These are phyloP conservation scores for Caenorhabditis macrosperma DNA, from an alignment of 2,888 invertebrate species.

Conservation along the genomic window DNA sequence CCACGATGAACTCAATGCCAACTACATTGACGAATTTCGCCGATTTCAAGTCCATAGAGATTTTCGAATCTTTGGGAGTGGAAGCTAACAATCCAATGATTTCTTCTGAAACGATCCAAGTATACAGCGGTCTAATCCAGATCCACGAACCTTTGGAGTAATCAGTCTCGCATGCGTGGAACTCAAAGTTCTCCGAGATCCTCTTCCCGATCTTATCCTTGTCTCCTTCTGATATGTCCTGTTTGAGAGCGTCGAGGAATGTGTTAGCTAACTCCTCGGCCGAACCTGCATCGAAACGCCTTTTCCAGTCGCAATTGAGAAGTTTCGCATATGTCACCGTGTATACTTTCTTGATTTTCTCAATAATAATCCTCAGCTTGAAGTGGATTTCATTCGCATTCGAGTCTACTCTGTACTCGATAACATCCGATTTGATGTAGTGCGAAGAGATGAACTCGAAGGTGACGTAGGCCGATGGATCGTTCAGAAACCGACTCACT, in stretches of 20 bases:
- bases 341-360: not conserved
- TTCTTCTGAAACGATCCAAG: not conserved
- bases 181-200: not conserved
- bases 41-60: not conserved
- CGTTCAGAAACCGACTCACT: not conserved
- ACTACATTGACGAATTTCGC: not conserved
- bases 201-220: not conserved
- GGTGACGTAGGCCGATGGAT: not conserved
- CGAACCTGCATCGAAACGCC: too few relatives aligned
- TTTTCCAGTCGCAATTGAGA: too few relatives aligned
- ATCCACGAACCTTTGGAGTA: not conserved
- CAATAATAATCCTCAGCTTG: not conserved
- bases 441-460: not conserved
- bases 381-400: not conserved
- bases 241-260: not conserved
- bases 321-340: too few relatives aligned
- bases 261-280: too few relatives aligned
- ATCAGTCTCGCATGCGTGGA: not conserved
- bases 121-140: too few relatives aligned
- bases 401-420: not conserved
- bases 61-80: not conserved
- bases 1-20: not conserved
- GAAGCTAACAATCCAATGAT: not conserved
- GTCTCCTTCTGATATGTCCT: not conserved
- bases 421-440: not conserved